Base-by-base conservation (phyloP, 2,797 vertebrate genomes). In the Balearica regulorum region DNA sequence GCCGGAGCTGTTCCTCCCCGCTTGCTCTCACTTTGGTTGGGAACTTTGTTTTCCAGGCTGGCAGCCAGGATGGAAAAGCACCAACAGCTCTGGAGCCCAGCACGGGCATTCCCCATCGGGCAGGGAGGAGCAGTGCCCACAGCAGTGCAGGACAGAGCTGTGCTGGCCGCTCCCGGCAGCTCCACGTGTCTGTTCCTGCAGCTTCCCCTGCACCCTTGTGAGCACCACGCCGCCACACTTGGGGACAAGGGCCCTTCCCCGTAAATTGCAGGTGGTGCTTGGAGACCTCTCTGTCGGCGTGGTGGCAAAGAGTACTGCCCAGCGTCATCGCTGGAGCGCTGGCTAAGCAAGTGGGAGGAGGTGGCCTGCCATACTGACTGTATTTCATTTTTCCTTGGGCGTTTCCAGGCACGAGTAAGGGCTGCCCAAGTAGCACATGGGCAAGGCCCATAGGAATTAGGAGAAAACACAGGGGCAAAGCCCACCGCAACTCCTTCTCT, bases 161-260 rank as follows among this genome's bases (percentile, higher is more conserved):
- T 10, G 37, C 73, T 20, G 15, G 41, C 22, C 17, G 51, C 39
- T 92, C n/a, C 29, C 5, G 1, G 21, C 22, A 20, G n/a, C 48
- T 69, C 51, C 17, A 21, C 22, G 9, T 9, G 11, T 29, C 71
- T 6, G 1, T 13, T 57, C 17, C 28, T 2, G 0, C 0, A 3
- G 60, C 55, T 62, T 62, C 68, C 81, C 20, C n/a, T 17, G 5
- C 18, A 8, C 5, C 41, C 39, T 37, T 51, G 19, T 44, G 44
- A 87, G 49, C 31, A 68, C 8, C 11, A 16, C 22, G 10, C 2
- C 0, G 0, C 33, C 13, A 1, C 13, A 39, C 16, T 0, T 19
- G 71, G 33, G 51, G 28, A 29, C 37, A 57, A 28, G 43, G 19
- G 19, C 8, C 28, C 24, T 62, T 58, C 21, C 28, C 54, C 2